Base-by-base conservation (phyloP, 2,113 vertebrate genomes). In the Cygnus buccinator region DNA sequence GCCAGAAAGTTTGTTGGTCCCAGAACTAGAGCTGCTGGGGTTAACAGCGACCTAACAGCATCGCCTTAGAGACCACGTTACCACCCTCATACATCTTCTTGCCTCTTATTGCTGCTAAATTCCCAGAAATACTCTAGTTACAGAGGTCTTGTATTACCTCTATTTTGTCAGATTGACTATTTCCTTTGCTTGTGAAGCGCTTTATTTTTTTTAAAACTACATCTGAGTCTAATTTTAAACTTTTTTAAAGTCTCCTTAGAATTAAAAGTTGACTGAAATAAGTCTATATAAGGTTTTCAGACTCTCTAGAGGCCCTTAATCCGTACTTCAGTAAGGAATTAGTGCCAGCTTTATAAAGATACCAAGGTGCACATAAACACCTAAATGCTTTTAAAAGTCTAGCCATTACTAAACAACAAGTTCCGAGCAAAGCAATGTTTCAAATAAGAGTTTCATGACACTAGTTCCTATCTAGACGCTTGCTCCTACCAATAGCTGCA, bases 391-490 rank as follows among this genome's bases (percentile, higher is more conserved):
- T 93, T 59, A 67, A 21, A 91, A 90, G 67, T 58, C 61, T 75
- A 29, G 31, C 43, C 21, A 16, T 81, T 93, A 70, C 80, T 73
- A n/a, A 90, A 78, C 37, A 84, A 28, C 1, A 50, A 77, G 20
- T 70, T 88, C n/a, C 15, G n/a, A 68, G 59, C 39, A 86, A 84
- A 92, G 67, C 75, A 91, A 41, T 75, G 43, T 94, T 93, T 90
- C 72, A 84, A 93, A 52, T 84, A 93, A 75, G 77, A 71, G 16
- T 39, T 87, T 77, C 0, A 11, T 78, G 85, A 81, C 39, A 81
- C 65, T 75, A 46, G 65, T 75, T 93, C 65, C 57, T 85, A 33
- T 70, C 90, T 81, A 81, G 59, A 74, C 52, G 23, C 65, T 48
- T 22, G 39, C 39, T 82, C 52, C 92, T 84, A 81, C 68, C 33